Conservation (phyloP, 2,113 vertebrate species). For the Campylomormyrus numenius region DNA sequence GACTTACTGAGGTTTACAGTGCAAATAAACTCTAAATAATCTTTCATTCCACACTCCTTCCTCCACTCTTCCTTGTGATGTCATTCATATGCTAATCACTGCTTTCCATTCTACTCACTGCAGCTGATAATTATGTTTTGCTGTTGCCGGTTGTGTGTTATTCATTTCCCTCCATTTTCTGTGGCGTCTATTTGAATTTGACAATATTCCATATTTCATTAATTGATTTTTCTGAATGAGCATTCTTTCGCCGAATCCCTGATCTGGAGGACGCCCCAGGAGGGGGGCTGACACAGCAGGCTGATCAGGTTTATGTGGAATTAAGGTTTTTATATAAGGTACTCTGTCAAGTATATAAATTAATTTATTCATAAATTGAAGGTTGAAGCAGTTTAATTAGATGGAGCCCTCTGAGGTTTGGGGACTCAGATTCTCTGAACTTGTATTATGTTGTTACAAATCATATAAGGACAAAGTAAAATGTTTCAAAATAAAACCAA, state of each 20-base stretch:
- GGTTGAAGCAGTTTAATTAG: not conserved
- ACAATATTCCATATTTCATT: not conserved
- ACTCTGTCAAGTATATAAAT: not conserved
- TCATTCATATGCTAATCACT: constrained; percentile 11
- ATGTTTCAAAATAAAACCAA: not conserved
- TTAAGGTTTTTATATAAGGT: not conserved
- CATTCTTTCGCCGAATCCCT: not conserved
- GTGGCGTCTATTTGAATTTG: not conserved
- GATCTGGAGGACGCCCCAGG: not conserved
- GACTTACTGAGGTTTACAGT: constrained; percentile 1
- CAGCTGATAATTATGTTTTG: not conserved
- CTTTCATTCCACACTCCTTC: not conserved
- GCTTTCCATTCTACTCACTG: not conserved
- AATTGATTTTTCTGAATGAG: not conserved
- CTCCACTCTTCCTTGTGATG: not conserved
- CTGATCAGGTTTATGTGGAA: not conserved
- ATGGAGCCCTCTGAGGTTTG: not conserved
- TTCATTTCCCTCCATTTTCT: not conserved
- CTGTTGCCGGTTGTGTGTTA: not conserved
- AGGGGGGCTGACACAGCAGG: not conserved
- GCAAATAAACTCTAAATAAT: not conserved
- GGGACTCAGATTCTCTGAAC: not conserved
- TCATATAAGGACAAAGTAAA: not conserved
- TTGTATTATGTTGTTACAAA: not conserved
- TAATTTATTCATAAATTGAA: not conserved